Evolutionary conservation across 1,140 invertebrate species (phyloP).

Genomic region (Elymnias hypermnestra): DNA sequence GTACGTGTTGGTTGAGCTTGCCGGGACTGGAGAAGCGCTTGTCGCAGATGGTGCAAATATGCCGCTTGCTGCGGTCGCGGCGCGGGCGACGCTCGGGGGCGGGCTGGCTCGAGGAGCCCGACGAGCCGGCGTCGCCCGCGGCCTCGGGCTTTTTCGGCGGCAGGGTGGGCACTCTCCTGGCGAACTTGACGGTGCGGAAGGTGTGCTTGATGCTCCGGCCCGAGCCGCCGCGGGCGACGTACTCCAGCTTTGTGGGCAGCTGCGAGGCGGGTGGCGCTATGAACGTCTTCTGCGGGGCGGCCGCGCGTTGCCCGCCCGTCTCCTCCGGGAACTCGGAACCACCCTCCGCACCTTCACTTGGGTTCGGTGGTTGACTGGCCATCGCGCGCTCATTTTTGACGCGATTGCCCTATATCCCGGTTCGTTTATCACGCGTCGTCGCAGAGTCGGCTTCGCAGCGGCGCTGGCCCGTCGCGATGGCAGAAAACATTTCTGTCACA

Average conservation of each 20-base stretch:
- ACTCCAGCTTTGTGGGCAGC: conserved; percentile 62
- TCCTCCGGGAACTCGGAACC: conserved; percentile 61
- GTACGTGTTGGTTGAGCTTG: conserved; percentile 78
- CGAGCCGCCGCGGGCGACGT: conserved; percentile 51
- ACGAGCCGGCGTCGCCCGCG: conserved; percentile 22
- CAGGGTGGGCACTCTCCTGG: conserved; percentile 58
- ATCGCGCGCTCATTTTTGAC: conserved; percentile 76
- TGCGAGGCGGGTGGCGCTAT: conserved; percentile 61
- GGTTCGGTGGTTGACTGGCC: conserved; percentile 74
- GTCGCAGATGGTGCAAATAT: conserved; percentile 76
- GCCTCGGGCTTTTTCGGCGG: conserved; percentile 37
- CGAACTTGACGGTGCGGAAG: conserved; percentile 67
- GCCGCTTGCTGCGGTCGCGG: conserved; percentile 59
- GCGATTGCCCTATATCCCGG: conserved; percentile 61
- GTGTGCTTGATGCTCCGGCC: conserved; percentile 69
- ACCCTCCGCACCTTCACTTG: conserved; percentile 66
- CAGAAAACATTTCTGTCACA: conserved; percentile 76
- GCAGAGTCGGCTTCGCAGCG: conserved; percentile 48
- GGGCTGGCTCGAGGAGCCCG: conserved; percentile 21
- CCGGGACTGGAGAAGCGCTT: conserved; percentile 79
- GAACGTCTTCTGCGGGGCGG: conserved; percentile 69
- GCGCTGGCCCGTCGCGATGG: conserved; percentile 63
- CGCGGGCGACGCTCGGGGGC: conserved; percentile 36
- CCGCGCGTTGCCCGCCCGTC: conserved; percentile 55
- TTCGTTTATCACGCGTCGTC: conserved; percentile 58